Conservation (phyloP, 1,140 invertebrate genomes). For the Drosophila kanapiae region DNA sequence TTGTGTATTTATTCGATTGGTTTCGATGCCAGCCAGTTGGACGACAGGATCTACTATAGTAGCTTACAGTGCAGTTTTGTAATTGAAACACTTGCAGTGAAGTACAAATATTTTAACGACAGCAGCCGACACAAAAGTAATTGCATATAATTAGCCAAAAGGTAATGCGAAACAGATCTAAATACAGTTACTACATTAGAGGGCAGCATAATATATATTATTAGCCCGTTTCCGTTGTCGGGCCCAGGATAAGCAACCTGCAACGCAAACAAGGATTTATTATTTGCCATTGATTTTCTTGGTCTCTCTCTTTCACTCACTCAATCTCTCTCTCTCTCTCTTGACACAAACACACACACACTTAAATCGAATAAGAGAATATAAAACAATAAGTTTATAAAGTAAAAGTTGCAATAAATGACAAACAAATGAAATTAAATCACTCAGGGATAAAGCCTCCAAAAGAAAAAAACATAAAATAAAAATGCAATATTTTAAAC, state of each 20-base stretch:
- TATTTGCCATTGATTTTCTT: conserved; percentile 52
- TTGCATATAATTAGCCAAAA: conserved; percentile 73
- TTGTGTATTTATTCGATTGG: conserved; percentile 10
- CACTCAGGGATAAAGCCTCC: conserved; percentile 83
- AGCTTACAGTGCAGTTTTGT: conserved; percentile 46
- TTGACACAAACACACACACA: conserved; percentile 38
- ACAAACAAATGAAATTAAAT: conserved; percentile 84
- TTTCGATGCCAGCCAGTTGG: conserved; percentile 8
- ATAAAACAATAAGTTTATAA: conserved; percentile 83
- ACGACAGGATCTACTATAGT: neutral
- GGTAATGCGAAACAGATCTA: conserved; percentile 48
- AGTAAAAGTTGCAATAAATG: conserved; percentile 81
- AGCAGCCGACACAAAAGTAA: conserved; percentile 13
- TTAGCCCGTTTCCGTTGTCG: conserved; percentile 37
- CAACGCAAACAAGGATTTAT: conserved; percentile 57
- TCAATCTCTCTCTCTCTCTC: conserved; percentile 16
- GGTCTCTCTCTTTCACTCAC: conserved; percentile 39
- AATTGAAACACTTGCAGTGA: conserved; percentile 75
- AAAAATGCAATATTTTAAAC: conserved; percentile 83
- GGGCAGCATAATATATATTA: conserved; percentile 45
- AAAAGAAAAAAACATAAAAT: conserved; percentile 75
- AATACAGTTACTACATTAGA: conserved; percentile 67
- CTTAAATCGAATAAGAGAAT: conserved; percentile 73
- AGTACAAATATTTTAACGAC: conserved; percentile 76
- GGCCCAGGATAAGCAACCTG: conserved; percentile 61